Evolutionary conservation across 2,797 vertebrate genomes (phyloP), one percentile per base, ranked within the genome.

Genomic region (Epinephelus awoara): DNA sequence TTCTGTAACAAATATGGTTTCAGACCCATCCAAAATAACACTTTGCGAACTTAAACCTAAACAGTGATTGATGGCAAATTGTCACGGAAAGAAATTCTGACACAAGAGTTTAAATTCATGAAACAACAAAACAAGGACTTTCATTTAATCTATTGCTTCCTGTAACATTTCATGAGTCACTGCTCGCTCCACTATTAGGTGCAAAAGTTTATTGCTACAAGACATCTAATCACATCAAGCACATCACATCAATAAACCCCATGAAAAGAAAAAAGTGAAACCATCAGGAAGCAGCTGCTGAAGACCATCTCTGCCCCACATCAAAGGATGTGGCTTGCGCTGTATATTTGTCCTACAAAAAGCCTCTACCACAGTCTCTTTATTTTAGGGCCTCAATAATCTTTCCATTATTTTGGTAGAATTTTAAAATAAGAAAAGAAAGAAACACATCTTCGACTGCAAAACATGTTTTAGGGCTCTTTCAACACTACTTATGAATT

Each of bases 221-320:
- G 34, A 34, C 34, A 8, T 34, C 34, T 8, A 6, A 34, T 71
- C 52, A 59, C 25, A 47, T 21, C 51, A 67, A 2, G n/a, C 29
- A 49, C 23, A 68, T 69, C 40, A 42, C 9, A 21, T 47, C 18
- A 70, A 42, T 57, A 38, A 73, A 52, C 21, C 10, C 10, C 12
- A 29, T 11, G 10, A 10, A 61, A 13, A 70, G 25, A 54, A 72
- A 59, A 18, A 21, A 58, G 8, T 54, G 2, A 70, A 76, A 59
- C 55, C 54, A n/a, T 49, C 40, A 80, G 72, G 44, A 82, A 75
- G 70, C 75, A 87, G 75, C 66, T 85, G 77, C 80, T 70, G 51
- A 58, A 76, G 69, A 64, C 54, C 7, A 0, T 67, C 44, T 46
- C 14, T 6, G 25, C 23, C 44, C 61, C 62, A 68, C 46, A 72